A percentile compares a stretch with the other conserved stretches of the same genome.
phyloP scores from a whole-genome alignment of 2,113 vertebrate genomes.

The Rhynchomys soricoides region DNA sequence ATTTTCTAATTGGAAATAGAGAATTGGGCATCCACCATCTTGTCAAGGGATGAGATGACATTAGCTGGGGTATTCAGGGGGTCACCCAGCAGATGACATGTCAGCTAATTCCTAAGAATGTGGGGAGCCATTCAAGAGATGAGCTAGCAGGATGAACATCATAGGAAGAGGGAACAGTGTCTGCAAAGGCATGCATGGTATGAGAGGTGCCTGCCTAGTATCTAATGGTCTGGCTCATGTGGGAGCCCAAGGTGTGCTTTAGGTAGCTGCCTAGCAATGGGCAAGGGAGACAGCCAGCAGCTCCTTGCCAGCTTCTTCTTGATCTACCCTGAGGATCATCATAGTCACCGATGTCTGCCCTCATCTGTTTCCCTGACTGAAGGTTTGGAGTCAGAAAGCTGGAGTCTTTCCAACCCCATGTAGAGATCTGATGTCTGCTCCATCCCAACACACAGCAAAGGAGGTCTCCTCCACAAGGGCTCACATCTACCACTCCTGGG shows the following conservation, averaged over 20 bases:
- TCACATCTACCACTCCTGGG: background rate
- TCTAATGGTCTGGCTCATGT: background rate
- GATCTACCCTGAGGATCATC: background rate
- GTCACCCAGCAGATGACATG: background rate
- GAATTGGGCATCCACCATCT: background rate
- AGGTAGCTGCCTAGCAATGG: rapidly evolving
- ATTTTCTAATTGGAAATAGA: background rate
- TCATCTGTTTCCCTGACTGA: background rate
- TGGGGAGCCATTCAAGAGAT: background rate
- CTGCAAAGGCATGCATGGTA: rapidly evolving
- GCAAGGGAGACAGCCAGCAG: background rate
- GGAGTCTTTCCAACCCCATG: background rate
- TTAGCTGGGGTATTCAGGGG: background rate
- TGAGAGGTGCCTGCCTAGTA: rapidly evolving
- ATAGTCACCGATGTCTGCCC: background rate
- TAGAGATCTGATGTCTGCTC: background rate
- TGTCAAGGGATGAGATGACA: rapidly evolving
- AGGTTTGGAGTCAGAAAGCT: background rate
- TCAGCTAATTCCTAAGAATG: background rate
- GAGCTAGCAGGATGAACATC: rapidly evolving
- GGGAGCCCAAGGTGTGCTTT: background rate
- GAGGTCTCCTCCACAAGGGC: background rate
- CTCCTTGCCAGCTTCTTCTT: background rate
- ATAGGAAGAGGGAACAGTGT: rapidly evolving
- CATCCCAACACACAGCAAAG: rapidly evolving